Evolutionary conservation across 1,140 invertebrate genomes (phyloP), one percentile per base, ranked within the genome.

Genomic region (Paralvinella palmiformis): DNA sequence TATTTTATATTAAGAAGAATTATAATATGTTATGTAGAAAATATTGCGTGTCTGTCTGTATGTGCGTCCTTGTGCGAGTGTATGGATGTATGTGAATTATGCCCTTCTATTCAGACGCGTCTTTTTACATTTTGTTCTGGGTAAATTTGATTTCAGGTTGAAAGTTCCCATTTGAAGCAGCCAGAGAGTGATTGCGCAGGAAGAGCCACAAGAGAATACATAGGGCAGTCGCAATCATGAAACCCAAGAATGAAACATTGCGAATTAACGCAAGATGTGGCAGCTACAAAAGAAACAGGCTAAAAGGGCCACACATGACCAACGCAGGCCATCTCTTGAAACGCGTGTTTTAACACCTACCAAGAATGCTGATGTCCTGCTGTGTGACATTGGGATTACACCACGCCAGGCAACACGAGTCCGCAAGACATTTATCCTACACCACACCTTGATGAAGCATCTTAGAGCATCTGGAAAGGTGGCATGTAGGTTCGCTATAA

Each of bases 141-240:
- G 45, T 48, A n/a, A 48, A 48, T 7, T n/a, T 15, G 15, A 48
- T 48, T 48, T 48, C 45, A 3, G 45, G 6, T 52, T 52, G 48
- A 52, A 20, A 52, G 48, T 52, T 52, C 48, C n/a, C 20, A 20
- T 52, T 52, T 52, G 13, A 52, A 52, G 48, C 48, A 27, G 48
- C 48, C n/a, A 29, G 48, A 20, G 5, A 52, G n/a, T 6, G 48
- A n/a, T 17, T 10, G 48, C 45, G 45, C 45, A 48, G 4, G 17
- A 48, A 48, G 45, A 48, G 45, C 45, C 45, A 24, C 45, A 48
- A 2, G n/a, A 2, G 17, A n/a, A n/a, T n/a, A 52, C 24, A 13
- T 13, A 7, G 7, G 48, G 20, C 48, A 10, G 48, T 52, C 48
- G 3, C 48, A 2, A 52, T 20, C 10, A 52, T 52, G 48, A 52